Percentiles rank a stretch among this genome's conserved stretches.
These are phyloP conservation scores for Schizopygopsis pylzovi DNA, from an alignment of 2,797 vertebrate genomes.

Conservation along the genomic window DNA sequence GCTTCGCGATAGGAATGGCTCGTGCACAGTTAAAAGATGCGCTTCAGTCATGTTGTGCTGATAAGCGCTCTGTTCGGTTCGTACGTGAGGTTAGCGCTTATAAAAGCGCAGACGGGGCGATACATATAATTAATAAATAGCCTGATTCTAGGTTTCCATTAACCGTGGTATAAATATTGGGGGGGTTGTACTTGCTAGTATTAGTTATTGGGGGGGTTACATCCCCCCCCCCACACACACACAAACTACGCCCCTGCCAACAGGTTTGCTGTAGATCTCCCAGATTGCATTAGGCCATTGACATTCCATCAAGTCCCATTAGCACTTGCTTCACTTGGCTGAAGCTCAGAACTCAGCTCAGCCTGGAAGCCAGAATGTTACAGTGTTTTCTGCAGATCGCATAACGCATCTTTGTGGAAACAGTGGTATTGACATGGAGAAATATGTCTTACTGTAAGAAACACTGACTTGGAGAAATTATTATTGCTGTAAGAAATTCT, in stretches of 20 bases:
- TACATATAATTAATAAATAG: too few species aligned
- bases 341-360: slow-evolving; percentile 10
- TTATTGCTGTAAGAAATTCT: slow-evolving; percentile 5
- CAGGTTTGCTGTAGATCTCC: slow-evolving; percentile 50
- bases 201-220: too few species aligned
- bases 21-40: too few species aligned
- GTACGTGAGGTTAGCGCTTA: too few species aligned
- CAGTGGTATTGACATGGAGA: slow-evolving; percentile 24
- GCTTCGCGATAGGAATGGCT: too few species aligned
- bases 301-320: slow-evolving; percentile 58
- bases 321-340: slow-evolving; percentile 53
- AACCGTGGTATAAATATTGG: too few species aligned
- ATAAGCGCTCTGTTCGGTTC: too few species aligned
- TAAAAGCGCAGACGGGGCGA: too few species aligned
- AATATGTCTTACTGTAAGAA: slow-evolving; percentile 27
- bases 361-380: slow-evolving; percentile 20
- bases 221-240: too few species aligned
- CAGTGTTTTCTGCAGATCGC: background rate
- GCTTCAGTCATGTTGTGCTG: too few species aligned
- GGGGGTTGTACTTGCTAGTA: too few species aligned
- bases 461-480: slow-evolving; percentile 28
- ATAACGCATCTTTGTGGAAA: background rate
- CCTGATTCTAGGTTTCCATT: too few species aligned
- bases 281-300: slow-evolving; percentile 52
- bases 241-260: background rate